These are phyloP conservation scores for Alouatta palliata DNA, from an alignment of 2,113 vertebrate genomes.

Conservation along the genomic window DNA sequence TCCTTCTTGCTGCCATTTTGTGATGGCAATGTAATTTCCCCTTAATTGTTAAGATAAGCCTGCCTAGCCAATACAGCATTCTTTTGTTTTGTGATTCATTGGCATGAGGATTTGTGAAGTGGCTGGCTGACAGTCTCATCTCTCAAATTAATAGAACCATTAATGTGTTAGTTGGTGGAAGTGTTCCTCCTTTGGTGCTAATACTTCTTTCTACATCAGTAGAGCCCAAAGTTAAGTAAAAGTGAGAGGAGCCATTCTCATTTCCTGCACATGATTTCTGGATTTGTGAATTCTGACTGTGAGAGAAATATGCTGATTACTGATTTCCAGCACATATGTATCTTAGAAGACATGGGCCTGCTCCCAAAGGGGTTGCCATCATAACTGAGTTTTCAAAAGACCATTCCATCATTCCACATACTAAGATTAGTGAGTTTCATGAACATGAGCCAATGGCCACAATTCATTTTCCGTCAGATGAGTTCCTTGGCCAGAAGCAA, in stretches of 20 bases:
- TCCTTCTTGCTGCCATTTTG: neutral
- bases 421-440: neutral
- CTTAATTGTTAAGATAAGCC: neutral
- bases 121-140: neutral
- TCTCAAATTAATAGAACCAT: neutral
- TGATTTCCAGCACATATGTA: neutral
- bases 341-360: neutral
- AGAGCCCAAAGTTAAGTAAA: neutral
- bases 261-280: neutral
- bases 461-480: neutral
- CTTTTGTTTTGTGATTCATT: neutral
- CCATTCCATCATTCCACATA: neutral
- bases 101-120: neutral
- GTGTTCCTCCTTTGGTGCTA: neutral
- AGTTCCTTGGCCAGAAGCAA: neutral
- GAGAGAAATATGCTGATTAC: neutral
- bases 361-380: neutral
- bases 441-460: neutral
- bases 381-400: neutral
- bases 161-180: neutral
- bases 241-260: neutral
- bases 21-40: neutral
- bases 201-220: neutral
- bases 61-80: neutral
- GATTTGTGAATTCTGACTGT: neutral